Evolutionary conservation across 1,140 invertebrate species (phyloP), one percentile per base, ranked within the genome.

Genomic region (Polypedilum vanderplanki): DNA sequence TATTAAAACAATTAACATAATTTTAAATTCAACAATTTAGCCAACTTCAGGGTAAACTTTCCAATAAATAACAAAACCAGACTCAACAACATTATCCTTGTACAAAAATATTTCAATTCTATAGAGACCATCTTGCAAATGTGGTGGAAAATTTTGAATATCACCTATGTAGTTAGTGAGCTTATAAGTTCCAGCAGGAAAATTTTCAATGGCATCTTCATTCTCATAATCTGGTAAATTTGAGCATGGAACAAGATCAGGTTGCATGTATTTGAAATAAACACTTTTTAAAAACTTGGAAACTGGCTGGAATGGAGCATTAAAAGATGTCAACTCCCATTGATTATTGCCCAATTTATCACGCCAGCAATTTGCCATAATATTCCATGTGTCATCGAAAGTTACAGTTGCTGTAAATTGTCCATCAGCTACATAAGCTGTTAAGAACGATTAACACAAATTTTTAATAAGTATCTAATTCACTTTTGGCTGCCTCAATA

Each of bases 301-400:
- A 8, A 70, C 18, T 20, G 9, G 17, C 20, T 70, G 65, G 3
- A 9, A 9, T 20, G 65, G 65, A 18, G 65, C 18, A 0, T 70
- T 70, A 12, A 70, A 70, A 3, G 65, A 18, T 20, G 65, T 70
- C 20, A 70, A 20, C 10, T 70, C 65, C 65, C 65, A 70, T 20
- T 70, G 65, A 20, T 70, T 70, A 20, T 70, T 70, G 3, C 65
- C 65, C 18, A 70, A 70, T 70, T 70, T 70, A 70, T 18, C 18
- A 20, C 65, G 65, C 65, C 65, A 70, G 65, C 65, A 70, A 20
- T 70, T 18, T 3, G 65, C 17, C 18, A 18, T 18, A 7, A 70
- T 18, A 20, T 9, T 18, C 65, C 65, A 70, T 22, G 65, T 18
- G 17, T 70, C 65, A 12, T 70, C 18, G 20, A 70, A 70, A 7